Evolutionary conservation across 2,113 vertebrate genomes (phyloP), one percentile per base, ranked within the genome.

Genomic region (Tragulus kanchil): DNA sequence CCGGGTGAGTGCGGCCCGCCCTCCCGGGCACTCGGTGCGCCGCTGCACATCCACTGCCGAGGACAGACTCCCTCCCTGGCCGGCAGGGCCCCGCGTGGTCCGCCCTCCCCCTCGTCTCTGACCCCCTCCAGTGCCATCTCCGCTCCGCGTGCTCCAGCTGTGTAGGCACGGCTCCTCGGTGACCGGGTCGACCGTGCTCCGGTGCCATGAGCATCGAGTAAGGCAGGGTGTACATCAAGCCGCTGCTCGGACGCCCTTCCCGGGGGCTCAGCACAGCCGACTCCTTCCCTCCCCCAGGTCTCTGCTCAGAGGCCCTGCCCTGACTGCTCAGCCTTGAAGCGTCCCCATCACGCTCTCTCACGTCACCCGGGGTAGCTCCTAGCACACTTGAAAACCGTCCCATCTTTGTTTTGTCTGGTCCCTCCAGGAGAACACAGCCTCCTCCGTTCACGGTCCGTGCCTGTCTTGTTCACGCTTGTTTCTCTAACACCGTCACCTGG

Each of bases 191-290:
- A 2, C 65, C 19, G 3, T 3, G 0, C 5, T 2, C 15, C 6
- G 62, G 45, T 19, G 3, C 50, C 26, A 36, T 2, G 36, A 36
- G 36, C 36, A 36, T 36, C 36, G 36, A 36, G 36, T 36, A 36
- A 36, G 36, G 36, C 36, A 36, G 36, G 36, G 36, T 36, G 36
- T 36, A 36, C 36, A 36, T 36, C 36, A 36, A 36, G 36, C 59
- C 25, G 52, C 17, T 8, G 0, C 25, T 25, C 5, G 16, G 92
- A 79, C 1, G 7, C 75, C 19, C 8, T 78, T 71, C 31, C 62
- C 12, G 3, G 62, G 42, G 36, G 7, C 65, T 65, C 0, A 0
- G 54, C 59, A 5, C 5, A 4, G 45, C n/a, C 0, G 0, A 26
- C 31, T n/a, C 6, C 17, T 52, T n/a, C 31, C 59, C 31, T 52